Conservation (phyloP, 1,140 invertebrate species). For the Bombus picipes region DNA sequence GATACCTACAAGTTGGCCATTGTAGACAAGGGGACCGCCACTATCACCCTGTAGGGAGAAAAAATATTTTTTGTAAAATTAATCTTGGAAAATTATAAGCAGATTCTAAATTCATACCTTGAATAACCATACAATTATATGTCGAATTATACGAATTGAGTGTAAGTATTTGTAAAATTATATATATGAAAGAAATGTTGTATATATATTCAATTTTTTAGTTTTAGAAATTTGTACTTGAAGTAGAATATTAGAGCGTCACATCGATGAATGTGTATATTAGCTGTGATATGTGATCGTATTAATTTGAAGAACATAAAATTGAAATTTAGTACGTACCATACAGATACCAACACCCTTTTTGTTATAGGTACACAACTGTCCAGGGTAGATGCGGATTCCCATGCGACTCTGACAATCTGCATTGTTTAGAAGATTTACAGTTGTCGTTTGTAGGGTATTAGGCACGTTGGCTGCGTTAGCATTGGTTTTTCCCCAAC, state of each 20-base stretch:
- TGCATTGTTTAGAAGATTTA: not conserved
- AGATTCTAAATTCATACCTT: not conserved
- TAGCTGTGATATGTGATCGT: not conserved
- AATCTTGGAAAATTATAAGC: not conserved
- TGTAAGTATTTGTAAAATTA: too few species aligned
- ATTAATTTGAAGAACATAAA: not conserved
- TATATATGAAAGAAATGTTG: too few species aligned
- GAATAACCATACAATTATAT: too few species aligned
- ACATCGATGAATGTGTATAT: too few species aligned
- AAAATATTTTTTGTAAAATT: not conserved
- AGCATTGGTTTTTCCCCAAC: not conserved
- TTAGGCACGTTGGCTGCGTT: not conserved
- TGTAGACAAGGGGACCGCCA: constrained; percentile 64
- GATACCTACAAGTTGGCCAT: constrained; percentile 79
- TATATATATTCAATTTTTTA: too few species aligned
- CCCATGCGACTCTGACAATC: not conserved
- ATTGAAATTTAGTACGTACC: not conserved
- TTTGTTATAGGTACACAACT: not conserved
- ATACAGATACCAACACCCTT: not conserved
- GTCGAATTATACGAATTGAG: too few species aligned
- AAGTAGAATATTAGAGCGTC: too few species aligned
- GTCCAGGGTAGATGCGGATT: not conserved
- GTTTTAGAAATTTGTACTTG: too few species aligned
- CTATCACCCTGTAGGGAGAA: constrained; percentile 64
- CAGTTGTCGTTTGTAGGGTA: not conserved